Base-by-base conservation (phyloP, 2,888 invertebrate species). In the Idaea dimidiata region DNA sequence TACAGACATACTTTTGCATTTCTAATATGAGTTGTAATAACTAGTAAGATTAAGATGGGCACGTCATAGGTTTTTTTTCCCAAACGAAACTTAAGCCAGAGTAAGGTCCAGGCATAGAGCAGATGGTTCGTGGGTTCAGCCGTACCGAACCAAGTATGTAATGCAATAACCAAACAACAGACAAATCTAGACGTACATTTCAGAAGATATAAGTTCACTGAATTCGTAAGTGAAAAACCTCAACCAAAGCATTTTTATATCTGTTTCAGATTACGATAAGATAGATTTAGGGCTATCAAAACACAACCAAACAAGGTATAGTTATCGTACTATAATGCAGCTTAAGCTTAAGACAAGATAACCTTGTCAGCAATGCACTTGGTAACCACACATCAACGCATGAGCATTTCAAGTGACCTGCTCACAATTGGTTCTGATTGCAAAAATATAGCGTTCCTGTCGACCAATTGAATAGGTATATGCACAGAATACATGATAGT, bases 401-500 rank as follows among this genome's bases (percentile, higher is more conserved):
- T 14, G 43, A 43, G 1, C 43, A 43, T 43, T 43, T 43, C 43
- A 43, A 64, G 62, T 66, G 67, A 67, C 67, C 43, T 61, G 69
- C 69, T 62, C 69, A 73, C 84, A 88, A 89, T 88, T 88, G 88
- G 72, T 72, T 72, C 69, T 85, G 87, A 88, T 87, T 88, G 88
- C 84, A 79, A 83, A 88, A 83, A 84, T 86, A 83, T 84, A 74
- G 79, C 80, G 81, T 75, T 76, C 79, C 81, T 78, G 78, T 77
- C 75, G 71, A 67, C 74, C 88, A 87, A 86, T 88, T 87, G 88
- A 81, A 72, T 43, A 10, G 24, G 24, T 24, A 24, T 24, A 3
- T 1, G 24, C 5, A 5, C 24, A 24, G 24, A 24, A 24, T 24
- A 24, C 24, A 24, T 24, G 24, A 24, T 24, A 24, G 24, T 24